These are phyloP conservation scores for Tupiocoris notatus DNA, from an alignment of 2,888 invertebrate species.

Conservation along the genomic window DNA sequence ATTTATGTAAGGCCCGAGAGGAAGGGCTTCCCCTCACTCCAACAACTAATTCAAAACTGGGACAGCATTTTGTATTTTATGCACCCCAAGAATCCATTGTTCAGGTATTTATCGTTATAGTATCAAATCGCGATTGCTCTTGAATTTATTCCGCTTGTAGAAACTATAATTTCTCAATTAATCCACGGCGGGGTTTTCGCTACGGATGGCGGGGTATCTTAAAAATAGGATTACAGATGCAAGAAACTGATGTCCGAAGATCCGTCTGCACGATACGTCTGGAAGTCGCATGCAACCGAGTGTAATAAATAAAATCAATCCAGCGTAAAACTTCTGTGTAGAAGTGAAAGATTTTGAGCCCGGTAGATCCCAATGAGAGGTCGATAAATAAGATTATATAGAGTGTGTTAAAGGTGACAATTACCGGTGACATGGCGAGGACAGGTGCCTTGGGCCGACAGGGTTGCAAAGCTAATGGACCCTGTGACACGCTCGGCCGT, in stretches of 20 bases:
- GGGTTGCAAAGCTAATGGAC: slow-evolving; percentile 31
- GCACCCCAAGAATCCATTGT: no score
- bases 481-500: slow-evolving; percentile 6
- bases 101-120: no score
- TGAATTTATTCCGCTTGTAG: no score
- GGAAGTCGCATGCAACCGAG: no score
- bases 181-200: no score
- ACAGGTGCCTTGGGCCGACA: slow-evolving; percentile 29
- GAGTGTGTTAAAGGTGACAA: slow-evolving; percentile 40
- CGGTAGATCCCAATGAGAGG: neutral
- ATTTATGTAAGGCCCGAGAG: no score
- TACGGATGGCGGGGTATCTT: no score
- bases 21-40: no score
- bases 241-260: neutral
- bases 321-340: slow-evolving; percentile 16
- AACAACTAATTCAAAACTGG: no score
- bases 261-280: neutral
- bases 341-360: neutral
- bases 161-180: no score
- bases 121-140: no score
- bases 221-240: neutral
- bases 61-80: no score
- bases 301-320: slow-evolving; percentile 27
- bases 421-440: slow-evolving; percentile 33
- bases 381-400: slow-evolving; percentile 40